Base-by-base conservation (phyloP, 2,888 invertebrate genomes). In the Athripsodes cinereus region DNA sequence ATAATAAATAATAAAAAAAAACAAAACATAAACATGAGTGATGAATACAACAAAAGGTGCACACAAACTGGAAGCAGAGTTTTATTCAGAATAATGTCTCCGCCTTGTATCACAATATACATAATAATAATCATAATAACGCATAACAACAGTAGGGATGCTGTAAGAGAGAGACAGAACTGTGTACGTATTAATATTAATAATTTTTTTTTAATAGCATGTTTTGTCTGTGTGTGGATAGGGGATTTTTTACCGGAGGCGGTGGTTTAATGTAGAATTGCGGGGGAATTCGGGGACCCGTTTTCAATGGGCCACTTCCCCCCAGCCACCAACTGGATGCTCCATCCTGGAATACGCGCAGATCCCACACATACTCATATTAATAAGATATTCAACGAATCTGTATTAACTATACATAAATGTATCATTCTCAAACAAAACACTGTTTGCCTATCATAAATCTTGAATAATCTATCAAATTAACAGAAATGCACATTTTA, bases 231-330 rank as follows among this genome's bases (percentile, higher is more conserved):
- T 40, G 40, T 40, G 5, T 40, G 40, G 16, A 13, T 2, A 3
- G 40, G n/a, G 40, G 16, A 16, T 40, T 22, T 56, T 58, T 62
- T 64, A 64, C 64, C 64, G 53, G 47, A 31, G 52, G 49, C 48
- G 64, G 64, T 54, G 62, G 22, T 59, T 61, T 62, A 57, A 64
- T 64, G 64, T 61, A 64, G 58, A 61, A 58, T 49, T 64, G 62
- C 8, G 62, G 55, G 26, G 60, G 62, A 46, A 53, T 59, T 18
- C 59, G 58, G 21, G 64, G 62, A 69, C 69, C 65, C 75, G 75
- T 67, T 56, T 61, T 49, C 73, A 57, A 58, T 73, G 73, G 62
- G 69, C 69, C 61, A 67, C 64, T 65, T 66, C 66, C 62, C 67
- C 40, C 40, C 65, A 55, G 55, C 62, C 62, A 59, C 55, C 57